Base-by-base conservation (phyloP, 2,888 invertebrate genomes). In the Hydrotaea cyrtoneurina region DNA sequence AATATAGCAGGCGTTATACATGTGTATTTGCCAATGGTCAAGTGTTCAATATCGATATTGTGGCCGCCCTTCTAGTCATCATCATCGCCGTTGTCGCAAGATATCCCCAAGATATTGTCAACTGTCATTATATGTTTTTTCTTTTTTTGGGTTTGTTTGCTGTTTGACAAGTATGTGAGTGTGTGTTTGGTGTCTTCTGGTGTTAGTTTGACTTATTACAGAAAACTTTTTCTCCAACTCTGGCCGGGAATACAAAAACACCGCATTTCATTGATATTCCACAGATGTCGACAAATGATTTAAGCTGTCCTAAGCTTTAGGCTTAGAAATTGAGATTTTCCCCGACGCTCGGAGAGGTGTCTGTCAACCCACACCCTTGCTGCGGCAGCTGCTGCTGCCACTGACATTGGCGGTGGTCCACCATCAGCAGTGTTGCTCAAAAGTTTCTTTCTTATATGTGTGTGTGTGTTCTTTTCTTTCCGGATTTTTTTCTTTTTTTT, bases 231-330 rank as follows among this genome's bases (percentile, higher is more conserved):
- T 23, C 66, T 21, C n/a, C n/a, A n/a, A n/a, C 43, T 19, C 2
- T 66, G 39, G n/a, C 66, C 39, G 17, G 11, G 55, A 17, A 17
- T 11, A 36, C 62, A 31, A 36, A 66, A 76, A 72, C 50, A 82
- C 79, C 73, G 79, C 79, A 82, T 79, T 79, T 85, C 84, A 85
- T 85, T 85, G 84, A 85, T 85, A 85, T 85, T 81, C 84, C 81
- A 62, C 84, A 85, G 84, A 85, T 85, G 84, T 85, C 84, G 84
- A 82, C 84, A 85, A 85, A 85, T 85, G 84, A 77, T 79, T 85
- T 85, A 85, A 85, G 84, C 84, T 81, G 76, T 79, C 64, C 55
- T 82, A 85, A 85, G 81, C 84, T 85, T 82, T 82, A 82, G 84
- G 84, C 84, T 82, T 82, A 76, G 66, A 75, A 57, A 79, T 81